phyloP scores from a whole-genome alignment of 2,113 vertebrate species.

The Syngnathoides biaculeatus region DNA sequence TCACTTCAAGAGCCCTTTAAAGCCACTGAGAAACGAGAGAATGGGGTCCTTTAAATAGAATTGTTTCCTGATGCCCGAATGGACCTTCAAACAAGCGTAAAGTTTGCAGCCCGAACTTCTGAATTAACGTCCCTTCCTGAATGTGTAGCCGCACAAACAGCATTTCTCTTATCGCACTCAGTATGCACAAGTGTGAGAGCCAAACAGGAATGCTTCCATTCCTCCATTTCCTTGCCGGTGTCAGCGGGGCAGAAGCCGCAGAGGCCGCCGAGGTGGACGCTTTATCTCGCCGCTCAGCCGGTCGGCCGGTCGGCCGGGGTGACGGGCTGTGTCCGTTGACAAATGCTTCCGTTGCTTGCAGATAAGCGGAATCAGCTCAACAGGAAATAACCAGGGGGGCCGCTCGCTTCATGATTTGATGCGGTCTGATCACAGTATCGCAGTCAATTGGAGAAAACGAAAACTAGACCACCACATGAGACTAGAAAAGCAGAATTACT shows the following conservation, averaged over 20 bases:
- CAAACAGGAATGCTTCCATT: slow-evolving; percentile 42
- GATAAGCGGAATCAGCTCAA: slow-evolving; percentile 53
- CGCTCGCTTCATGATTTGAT: slow-evolving; percentile 16
- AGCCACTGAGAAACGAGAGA: not conserved
- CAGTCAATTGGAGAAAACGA: not conserved
- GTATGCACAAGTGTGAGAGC: slow-evolving; percentile 51
- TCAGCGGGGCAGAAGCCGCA: slow-evolving; percentile 30
- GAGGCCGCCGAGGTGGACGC: slow-evolving; percentile 15
- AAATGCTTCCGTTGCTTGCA: slow-evolving; percentile 54
- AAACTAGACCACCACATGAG: not conserved
- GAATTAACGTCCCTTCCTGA: slow-evolving; percentile 13
- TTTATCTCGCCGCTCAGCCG: slow-evolving; percentile 60
- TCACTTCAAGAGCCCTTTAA: not conserved
- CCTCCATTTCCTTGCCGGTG: slow-evolving; percentile 40
- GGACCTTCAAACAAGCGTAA: slow-evolving; percentile 13
- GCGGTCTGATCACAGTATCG: slow-evolving; percentile 14
- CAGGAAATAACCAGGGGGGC: slow-evolving; percentile 41
- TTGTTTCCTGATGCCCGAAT: slow-evolving; percentile 7
- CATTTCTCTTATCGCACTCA: slow-evolving; percentile 37
- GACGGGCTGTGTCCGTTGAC: slow-evolving; percentile 43
- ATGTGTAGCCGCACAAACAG: slow-evolving; percentile 11
- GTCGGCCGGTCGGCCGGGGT: slow-evolving; percentile 26
- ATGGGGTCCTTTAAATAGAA: not conserved
- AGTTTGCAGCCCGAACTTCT: slow-evolving; percentile 40
- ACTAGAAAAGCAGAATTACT: not conserved